Evolutionary conservation across 1,140 invertebrate genomes (phyloP).

Genomic region (Oppia nitens): DNA sequence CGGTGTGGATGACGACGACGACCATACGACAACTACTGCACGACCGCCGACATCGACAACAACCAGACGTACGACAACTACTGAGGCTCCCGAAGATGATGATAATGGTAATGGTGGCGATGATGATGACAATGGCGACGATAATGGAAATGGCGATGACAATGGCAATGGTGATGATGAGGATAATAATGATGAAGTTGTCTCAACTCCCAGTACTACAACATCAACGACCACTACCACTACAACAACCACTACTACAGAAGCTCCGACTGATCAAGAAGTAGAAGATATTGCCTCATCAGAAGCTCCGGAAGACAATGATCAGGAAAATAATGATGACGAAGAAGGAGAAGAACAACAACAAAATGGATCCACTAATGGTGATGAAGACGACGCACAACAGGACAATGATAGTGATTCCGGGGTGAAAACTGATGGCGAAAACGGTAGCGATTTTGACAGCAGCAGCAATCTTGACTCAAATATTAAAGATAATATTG

Average conservation of each 20-base stretch:
- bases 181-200: too few species aligned
- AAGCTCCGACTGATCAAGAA: not conserved
- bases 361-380: too few species aligned
- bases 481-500: not conserved
- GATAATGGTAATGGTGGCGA: not conserved
- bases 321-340: too few species aligned
- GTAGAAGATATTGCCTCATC: not conserved
- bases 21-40: not conserved
- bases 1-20: not conserved
- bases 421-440: not conserved
- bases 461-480: not conserved
- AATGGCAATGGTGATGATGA: slow-evolving; percentile 3
- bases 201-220: too few species aligned
- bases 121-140: not conserved
- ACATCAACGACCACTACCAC: not conserved
- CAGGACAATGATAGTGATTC: not conserved
- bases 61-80: slow-evolving; percentile 6
- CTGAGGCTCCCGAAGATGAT: slow-evolving; percentile 1
- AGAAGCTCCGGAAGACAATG: too few species aligned
- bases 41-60: slow-evolving; percentile 5
- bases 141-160: not conserved
- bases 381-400: not conserved
- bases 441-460: not conserved
- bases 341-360: too few species aligned
- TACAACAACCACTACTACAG: slow-evolving; percentile 5